phyloP scores from a whole-genome alignment of 2,797 vertebrate species.

The Notamacropus eugenii region DNA sequence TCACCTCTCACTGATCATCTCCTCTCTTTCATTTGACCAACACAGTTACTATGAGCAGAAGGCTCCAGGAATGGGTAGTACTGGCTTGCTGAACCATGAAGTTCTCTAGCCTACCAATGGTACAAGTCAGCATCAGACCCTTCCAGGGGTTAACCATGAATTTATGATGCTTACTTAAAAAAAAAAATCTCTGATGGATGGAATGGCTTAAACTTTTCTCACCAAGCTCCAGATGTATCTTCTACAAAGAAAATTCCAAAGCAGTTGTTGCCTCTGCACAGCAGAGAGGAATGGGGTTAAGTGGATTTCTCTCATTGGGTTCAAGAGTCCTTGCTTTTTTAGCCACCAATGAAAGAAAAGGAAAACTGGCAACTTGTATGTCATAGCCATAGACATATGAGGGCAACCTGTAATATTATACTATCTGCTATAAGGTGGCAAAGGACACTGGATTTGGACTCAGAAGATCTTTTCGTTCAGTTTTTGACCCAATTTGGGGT shows the following conservation, averaged over 20 bases:
- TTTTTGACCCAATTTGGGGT: not conserved
- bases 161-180: slow-evolving; percentile 28
- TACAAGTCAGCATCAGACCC: not conserved
- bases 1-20: not conserved
- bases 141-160: not conserved
- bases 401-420: not conserved
- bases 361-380: not conserved
- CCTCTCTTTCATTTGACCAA: fast-evolving
- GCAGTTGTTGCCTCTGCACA: slow-evolving; percentile 26
- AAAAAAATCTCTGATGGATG: slow-evolving; percentile 57
- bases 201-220: slow-evolving; percentile 36
- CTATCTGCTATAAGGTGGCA: not conserved
- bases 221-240: slow-evolving; percentile 31
- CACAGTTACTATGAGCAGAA: not conserved
- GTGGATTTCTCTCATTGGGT: not conserved
- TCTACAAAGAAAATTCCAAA: slow-evolving; percentile 15
- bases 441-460: not conserved
- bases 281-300: not conserved
- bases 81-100: fast-evolving
- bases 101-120: slow-evolving; percentile 1
- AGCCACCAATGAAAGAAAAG: not conserved
- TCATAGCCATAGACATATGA: slow-evolving; percentile 3
- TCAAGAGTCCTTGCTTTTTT: slow-evolving; percentile 45
- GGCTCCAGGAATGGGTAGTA: fast-evolving
- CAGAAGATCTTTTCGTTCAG: not conserved